Percentiles rank a stretch among this genome's conserved stretches.
Evolutionary conservation across 2,888 invertebrate genomes (phyloP).

Genomic region (Idaea biselata): DNA sequence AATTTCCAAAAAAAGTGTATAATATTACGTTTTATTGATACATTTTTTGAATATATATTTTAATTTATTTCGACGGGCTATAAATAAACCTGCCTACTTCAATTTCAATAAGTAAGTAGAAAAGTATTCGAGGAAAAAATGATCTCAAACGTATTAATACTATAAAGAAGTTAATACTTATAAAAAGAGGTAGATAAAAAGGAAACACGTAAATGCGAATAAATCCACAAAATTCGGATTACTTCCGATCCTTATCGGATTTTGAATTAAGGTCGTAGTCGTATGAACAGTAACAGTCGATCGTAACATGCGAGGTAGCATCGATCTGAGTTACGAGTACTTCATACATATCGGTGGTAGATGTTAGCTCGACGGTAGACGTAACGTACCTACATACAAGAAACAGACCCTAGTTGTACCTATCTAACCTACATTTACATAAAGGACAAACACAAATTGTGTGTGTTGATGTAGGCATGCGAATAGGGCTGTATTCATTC

Average conservation of each 20-base stretch:
- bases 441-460: neutral
- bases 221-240: neutral
- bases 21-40: too few relatives aligned
- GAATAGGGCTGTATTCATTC: constrained; percentile 15
- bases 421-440: neutral
- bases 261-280: neutral
- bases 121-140: neutral
- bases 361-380: neutral
- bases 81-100: too few relatives aligned
- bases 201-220: neutral
- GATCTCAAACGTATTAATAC: neutral
- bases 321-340: neutral
- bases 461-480: neutral
- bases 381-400: neutral
- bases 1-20: too few relatives aligned
- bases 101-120: neutral
- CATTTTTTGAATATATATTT: too few relatives aligned
- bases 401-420: neutral
- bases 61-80: neutral
- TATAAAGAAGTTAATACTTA: neutral
- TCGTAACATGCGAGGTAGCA: neutral
- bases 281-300: neutral
- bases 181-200: neutral
- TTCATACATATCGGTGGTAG: too few relatives aligned
- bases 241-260: constrained; percentile 1